phyloP scores from a whole-genome alignment of 1,140 invertebrate genomes.

The Tetramorium simillimum region DNA sequence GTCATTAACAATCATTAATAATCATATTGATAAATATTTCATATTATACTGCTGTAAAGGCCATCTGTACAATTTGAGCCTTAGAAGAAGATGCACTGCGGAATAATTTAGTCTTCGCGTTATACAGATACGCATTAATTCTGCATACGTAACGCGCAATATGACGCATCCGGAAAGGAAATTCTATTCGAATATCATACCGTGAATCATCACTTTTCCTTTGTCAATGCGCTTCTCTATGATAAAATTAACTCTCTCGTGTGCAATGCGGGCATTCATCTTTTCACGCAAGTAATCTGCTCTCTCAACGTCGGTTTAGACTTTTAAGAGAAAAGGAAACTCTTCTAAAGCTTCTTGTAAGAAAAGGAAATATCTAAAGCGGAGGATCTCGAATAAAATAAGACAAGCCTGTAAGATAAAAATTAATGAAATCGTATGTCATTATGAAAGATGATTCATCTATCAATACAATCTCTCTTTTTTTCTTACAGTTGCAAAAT shows the following conservation, averaged over 20 bases:
- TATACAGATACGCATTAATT: constrained; percentile 20
- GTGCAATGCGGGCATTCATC: background rate
- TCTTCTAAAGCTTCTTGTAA: background rate
- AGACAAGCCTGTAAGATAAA: background rate
- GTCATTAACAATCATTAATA: constrained; percentile 36
- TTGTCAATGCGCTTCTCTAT: constrained; percentile 8
- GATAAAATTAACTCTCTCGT: constrained; percentile 21
- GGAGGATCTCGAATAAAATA: background rate
- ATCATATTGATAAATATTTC: background rate
- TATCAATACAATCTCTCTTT: background rate
- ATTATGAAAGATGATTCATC: background rate
- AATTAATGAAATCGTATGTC: background rate
- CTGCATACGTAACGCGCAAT: constrained; percentile 22
- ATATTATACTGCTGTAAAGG: background rate
- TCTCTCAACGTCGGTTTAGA: background rate
- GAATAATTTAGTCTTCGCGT: background rate
- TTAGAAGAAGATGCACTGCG: background rate
- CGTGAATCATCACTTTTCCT: constrained; percentile 16
- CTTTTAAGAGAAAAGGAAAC: too few species aligned
- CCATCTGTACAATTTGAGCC: background rate
- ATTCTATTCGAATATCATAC: constrained; percentile 8
- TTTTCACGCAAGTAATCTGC: background rate
- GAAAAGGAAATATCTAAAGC: background rate
- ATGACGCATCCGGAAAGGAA: constrained; percentile 23
- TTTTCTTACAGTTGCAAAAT: background rate